A percentile compares a stretch with the other conserved stretches of the same genome.
phyloP scores from a whole-genome alignment of 2,797 vertebrate genomes.

The Schizopygopsis pylzovi region DNA sequence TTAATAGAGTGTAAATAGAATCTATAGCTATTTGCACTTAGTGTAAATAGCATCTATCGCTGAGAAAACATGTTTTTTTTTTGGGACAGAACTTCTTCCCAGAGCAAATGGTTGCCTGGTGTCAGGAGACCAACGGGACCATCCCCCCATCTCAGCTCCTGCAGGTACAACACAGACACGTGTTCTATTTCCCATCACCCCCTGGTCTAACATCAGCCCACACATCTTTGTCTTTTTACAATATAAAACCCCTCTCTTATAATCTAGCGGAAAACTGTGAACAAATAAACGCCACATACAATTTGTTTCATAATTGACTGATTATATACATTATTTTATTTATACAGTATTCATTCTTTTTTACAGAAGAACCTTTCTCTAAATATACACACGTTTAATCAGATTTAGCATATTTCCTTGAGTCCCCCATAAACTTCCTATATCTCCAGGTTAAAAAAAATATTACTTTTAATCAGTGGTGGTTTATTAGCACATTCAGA shows the following conservation, averaged over 20 bases:
- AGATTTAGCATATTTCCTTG: not conserved
- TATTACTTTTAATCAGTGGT: not conserved
- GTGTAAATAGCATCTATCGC: not conserved
- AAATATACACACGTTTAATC: not conserved
- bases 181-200: not conserved
- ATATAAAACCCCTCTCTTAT: not conserved
- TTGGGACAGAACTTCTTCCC: constrained; percentile 93
- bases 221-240: not conserved
- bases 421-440: not conserved
- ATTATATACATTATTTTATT: not conserved
- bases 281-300: not conserved
- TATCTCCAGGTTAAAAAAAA: not conserved
- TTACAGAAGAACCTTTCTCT: not conserved
- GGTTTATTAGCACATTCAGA: not conserved
- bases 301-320: not conserved
- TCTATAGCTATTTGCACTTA: not conserved
- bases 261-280: not conserved
- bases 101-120: constrained; percentile 98
- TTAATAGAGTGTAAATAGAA: not conserved
- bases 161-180: constrained; percentile 79
- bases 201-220: not conserved
- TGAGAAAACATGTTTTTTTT: not conserved
- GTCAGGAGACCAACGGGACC: constrained; percentile 92
- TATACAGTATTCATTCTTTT: not conserved
- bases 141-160: constrained; percentile 92